Conservation (phyloP, 1,140 invertebrate species). For the Mylabris phalerata region DNA sequence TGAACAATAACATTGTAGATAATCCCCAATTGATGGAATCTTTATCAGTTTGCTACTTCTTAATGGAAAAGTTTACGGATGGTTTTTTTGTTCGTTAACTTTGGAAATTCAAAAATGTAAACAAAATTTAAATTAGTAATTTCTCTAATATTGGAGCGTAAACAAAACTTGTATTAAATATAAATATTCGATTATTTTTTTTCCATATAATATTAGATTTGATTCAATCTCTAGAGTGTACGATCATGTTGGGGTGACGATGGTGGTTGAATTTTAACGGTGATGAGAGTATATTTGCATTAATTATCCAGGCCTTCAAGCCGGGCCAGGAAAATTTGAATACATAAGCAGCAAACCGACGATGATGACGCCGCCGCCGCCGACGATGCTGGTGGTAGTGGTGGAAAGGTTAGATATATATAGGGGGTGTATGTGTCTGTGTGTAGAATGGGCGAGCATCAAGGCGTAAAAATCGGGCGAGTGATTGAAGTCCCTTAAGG, state of each 20-base stretch:
- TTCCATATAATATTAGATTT: background rate
- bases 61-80: no score
- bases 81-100: constrained; percentile 18
- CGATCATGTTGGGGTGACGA: background rate
- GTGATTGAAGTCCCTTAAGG: no score
- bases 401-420: no score
- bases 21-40: no score
- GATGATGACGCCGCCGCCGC: no score
- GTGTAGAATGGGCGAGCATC: no score
- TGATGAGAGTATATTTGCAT: constrained; percentile 7
- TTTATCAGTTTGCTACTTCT: no score
- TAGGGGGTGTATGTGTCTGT: no score
- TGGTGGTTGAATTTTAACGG: no score
- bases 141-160: constrained; percentile 4
- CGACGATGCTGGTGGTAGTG: no score
- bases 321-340: constrained; percentile 3
- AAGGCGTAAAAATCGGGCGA: no score
- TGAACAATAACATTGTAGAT: no score
- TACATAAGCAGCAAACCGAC: constrained; percentile 2
- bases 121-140: constrained; percentile 22
- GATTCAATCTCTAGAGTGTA: background rate
- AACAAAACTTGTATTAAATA: constrained; percentile 18
- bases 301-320: constrained; percentile 5
- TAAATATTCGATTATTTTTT: constrained; percentile 6
- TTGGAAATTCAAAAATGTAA: constrained; percentile 16